Base-by-base conservation (phyloP, 1,140 invertebrate genomes). In the Physella acuta region DNA sequence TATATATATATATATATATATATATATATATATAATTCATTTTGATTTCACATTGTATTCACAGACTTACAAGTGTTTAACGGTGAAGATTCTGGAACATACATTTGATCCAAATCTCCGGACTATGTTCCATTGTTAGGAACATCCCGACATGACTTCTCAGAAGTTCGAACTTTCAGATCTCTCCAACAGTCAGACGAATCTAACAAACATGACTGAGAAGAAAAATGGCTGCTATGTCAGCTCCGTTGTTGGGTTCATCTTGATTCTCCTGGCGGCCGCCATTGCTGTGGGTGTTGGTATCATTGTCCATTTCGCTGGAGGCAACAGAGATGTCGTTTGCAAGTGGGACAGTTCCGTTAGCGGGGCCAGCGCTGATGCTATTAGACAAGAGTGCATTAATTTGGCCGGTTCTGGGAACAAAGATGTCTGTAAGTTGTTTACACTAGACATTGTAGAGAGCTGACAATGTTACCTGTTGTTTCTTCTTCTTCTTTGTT, bases 311-410 rank as follows among this genome's bases (percentile, higher is more conserved):
- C 56, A 69, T 3, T n/a, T 55, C 30, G 39, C 33, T 31, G 37
- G 55, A 28, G 55, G 49, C 28, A 37, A 52, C 33, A 33, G 34
- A 30, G 37, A 62, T 49, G n/a, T 60, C 5, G 58, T 60, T 14
- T 60, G 58, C 33, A 60, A 60, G 5, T 60, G 58, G n/a, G n/a
- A n/a, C n/a, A n/a, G n/a, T n/a, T n/a, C n/a, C n/a, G n/a, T n/a
- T n/a, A n/a, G n/a, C n/a, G n/a, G n/a, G n/a, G n/a, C n/a, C 30
- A 30, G 24, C 11, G 53, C 11, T 5, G 53, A 11, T 17, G 17
- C 53, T 28, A 28, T 26, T 28, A 11, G 8, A 56, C 11, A 56
- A 26, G 17, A 56, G 53, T 56, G 26, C 11, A 28, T 28, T 14
- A 28, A 56, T 11, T 11, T 16, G 53, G 53, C 26, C 14, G 53